phyloP scores from a whole-genome alignment of 2,797 vertebrate genomes.

The Pristis pectinata region DNA sequence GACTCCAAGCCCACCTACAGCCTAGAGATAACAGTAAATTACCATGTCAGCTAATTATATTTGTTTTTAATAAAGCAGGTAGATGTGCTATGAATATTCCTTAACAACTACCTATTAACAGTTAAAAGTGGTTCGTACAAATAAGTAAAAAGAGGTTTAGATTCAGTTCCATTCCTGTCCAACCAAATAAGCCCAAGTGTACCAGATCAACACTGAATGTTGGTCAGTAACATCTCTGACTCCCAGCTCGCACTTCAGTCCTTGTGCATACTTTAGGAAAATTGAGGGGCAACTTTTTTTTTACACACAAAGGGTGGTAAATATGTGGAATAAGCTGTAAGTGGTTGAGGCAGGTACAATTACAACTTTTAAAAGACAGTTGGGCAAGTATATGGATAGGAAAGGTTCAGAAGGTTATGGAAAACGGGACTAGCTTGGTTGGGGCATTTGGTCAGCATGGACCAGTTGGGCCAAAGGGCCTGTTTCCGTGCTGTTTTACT shows the following conservation, averaged over 20 bases:
- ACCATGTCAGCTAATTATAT: neutral
- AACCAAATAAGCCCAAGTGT: neutral
- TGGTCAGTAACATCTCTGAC: neutral
- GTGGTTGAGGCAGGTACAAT: no score
- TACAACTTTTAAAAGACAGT: no score
- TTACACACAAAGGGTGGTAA: no score
- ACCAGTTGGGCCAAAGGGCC: no score
- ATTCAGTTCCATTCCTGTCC: neutral
- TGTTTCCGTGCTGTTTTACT: no score
- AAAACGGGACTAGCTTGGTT: no score
- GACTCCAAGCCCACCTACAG: slow-evolving; percentile 51
- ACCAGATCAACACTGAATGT: neutral
- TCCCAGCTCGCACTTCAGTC: neutral
- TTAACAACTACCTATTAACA: neutral
- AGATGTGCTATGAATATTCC: neutral
- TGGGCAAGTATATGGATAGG: no score
- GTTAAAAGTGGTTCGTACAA: neutral
- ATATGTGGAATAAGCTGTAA: no score
- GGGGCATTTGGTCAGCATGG: no score
- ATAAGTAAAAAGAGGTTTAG: neutral
- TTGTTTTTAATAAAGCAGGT: neutral
- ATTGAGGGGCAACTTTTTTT: neutral
- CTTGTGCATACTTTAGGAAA: neutral
- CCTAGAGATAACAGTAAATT: slow-evolving; percentile 47
- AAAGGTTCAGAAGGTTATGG: no score